These are phyloP conservation scores for Sorex maritimensis DNA, from an alignment of 2,797 vertebrate genomes.

Conservation along the genomic window DNA sequence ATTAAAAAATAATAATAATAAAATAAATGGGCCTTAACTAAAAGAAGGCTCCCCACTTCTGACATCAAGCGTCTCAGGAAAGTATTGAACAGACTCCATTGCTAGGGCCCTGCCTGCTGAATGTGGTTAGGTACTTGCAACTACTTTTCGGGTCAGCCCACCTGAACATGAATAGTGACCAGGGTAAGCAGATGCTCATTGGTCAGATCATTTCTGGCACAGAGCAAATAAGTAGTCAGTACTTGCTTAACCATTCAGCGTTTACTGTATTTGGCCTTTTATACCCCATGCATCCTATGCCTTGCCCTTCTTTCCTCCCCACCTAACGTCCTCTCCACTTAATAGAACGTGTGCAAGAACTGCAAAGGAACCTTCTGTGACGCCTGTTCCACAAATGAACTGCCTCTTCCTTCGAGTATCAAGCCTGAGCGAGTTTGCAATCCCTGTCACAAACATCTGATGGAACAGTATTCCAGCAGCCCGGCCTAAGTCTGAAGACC, in stretches of 20 bases:
- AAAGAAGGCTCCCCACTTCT: too few species aligned
- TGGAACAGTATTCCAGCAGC: constrained; percentile 94
- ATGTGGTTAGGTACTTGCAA: not conserved
- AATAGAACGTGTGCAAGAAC: constrained; percentile 95
- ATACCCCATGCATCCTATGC: too few species aligned
- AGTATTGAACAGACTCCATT: not conserved
- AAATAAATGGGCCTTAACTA: too few species aligned
- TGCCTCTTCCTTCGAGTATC: constrained; percentile 96
- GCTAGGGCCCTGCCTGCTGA: not conserved
- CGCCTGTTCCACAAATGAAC: constrained; percentile 92
- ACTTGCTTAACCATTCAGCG: not conserved
- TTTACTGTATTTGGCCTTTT: not conserved
- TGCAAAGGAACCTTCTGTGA: constrained; percentile 94
- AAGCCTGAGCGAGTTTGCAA: constrained; percentile 94
- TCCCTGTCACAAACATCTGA: constrained; percentile 92
- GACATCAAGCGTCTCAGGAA: not conserved
- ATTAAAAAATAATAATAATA: too few species aligned
- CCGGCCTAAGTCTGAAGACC: constrained; percentile 89
- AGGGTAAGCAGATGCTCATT: not conserved
- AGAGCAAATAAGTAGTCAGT: not conserved
- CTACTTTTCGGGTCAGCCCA: constrained; percentile 41
- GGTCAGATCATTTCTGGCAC: not conserved
- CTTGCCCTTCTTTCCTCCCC: not conserved
- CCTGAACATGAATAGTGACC: not conserved
- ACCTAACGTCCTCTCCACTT: constrained; percentile 31